Conservation (phyloP, 2,888 invertebrate genomes). For the Ormyrus rosae region DNA sequence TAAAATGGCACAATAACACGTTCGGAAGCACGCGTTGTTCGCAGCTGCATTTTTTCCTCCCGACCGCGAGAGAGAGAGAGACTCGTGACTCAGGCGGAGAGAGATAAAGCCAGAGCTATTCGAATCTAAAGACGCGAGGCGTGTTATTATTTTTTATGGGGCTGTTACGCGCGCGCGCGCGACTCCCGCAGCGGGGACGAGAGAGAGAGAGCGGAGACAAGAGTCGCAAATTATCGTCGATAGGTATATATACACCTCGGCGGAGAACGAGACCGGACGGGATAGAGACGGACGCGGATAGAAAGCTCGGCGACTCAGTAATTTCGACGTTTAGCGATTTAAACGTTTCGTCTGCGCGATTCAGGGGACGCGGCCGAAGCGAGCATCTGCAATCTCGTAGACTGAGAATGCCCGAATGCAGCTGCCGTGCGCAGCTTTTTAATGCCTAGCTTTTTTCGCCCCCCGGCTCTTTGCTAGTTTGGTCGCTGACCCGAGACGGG, state of each 20-base stretch:
- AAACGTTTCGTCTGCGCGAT: slow-evolving; percentile 70
- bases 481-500: too few species aligned
- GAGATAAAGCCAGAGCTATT: slow-evolving; percentile 61
- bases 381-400: not conserved
- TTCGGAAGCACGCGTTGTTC: slow-evolving; percentile 26
- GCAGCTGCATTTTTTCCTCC: slow-evolving; percentile 12
- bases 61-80: not conserved
- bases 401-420: slow-evolving; percentile 5
- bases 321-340: slow-evolving; percentile 74
- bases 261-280: slow-evolving; percentile 3
- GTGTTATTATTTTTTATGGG: slow-evolving; percentile 73
- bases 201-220: slow-evolving; percentile 17
- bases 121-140: slow-evolving; percentile 63
- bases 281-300: not conserved
- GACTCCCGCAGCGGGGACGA: too few species aligned
- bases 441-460: too few species aligned
- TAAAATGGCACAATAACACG: slow-evolving; percentile 34
- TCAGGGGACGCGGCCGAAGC: not conserved
- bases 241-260: slow-evolving; percentile 21
- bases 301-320: slow-evolving; percentile 61
- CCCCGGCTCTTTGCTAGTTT: too few species aligned
- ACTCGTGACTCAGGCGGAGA: slow-evolving; percentile 55
- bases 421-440: slow-evolving; percentile 30
- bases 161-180: slow-evolving; percentile 36
- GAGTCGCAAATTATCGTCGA: slow-evolving; percentile 49